These are phyloP conservation scores for Dicycla oo DNA, from an alignment of 2,888 invertebrate species.

Conservation along the genomic window DNA sequence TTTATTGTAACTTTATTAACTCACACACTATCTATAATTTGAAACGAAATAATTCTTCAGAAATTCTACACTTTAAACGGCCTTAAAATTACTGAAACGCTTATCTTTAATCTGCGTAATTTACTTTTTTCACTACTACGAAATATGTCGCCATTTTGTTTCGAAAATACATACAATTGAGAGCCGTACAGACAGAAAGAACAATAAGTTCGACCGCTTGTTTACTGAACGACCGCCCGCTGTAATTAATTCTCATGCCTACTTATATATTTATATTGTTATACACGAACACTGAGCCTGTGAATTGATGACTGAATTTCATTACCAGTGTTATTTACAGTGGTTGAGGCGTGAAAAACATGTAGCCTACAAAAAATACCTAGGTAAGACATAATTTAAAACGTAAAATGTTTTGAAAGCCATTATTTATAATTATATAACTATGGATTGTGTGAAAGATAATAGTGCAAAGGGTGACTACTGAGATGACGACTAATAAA, in stretches of 20 bases:
- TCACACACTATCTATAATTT: not conserved
- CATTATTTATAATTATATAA: too few relatives aligned
- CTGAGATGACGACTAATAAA: too few relatives aligned
- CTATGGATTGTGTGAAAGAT: too few relatives aligned
- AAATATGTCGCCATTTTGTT: conserved; percentile 31
- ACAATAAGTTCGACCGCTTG: conserved; percentile 28
- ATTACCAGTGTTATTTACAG: conserved; percentile 25
- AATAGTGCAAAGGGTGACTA: too few relatives aligned
- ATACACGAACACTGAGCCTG: not conserved
- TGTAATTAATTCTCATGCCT: conserved; percentile 34
- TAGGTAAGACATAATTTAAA: not conserved
- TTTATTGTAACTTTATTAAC: not conserved
- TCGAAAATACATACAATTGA: conserved; percentile 14
- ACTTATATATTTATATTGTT: conserved; percentile 13
- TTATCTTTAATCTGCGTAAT: conserved; percentile 31
- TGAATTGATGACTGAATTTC: too few relatives aligned
- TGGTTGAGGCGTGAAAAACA: conserved; percentile 12
- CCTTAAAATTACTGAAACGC: not conserved
- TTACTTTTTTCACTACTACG: conserved; percentile 13
- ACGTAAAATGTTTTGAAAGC: too few relatives aligned
- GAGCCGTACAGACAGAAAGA: conserved; percentile 15
- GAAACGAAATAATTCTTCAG: not conserved
- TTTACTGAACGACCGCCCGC: conserved; percentile 17
- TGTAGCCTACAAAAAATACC: not conserved
- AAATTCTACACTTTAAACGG: not conserved